Evolutionary conservation across 2,888 invertebrate species (phyloP).

Genomic region (Oligia strigilis): DNA sequence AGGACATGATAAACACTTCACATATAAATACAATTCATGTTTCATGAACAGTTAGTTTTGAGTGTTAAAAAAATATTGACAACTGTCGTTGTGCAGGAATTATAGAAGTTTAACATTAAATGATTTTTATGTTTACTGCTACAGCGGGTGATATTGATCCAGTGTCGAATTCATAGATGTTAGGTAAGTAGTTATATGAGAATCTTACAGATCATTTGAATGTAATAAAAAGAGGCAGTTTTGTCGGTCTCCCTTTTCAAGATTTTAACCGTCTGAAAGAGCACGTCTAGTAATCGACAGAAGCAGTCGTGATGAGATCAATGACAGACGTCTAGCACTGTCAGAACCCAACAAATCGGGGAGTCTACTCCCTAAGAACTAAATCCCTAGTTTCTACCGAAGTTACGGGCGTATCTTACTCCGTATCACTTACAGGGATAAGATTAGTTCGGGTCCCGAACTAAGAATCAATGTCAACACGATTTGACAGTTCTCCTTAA

Average conservation of each 20-base stretch:
- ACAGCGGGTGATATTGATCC: not conserved
- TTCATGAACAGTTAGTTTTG: constrained; percentile 81
- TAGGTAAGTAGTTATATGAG: not conserved
- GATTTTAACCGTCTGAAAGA: not conserved
- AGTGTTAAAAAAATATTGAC: constrained; percentile 78
- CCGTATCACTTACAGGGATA: too few relatives aligned
- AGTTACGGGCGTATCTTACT: too few relatives aligned
- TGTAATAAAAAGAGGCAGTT: not conserved
- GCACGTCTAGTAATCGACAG: not conserved
- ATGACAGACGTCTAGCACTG: not conserved
- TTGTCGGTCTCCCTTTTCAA: not conserved
- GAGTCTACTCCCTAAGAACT: too few relatives aligned
- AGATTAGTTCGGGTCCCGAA: too few relatives aligned
- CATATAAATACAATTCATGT: constrained; percentile 80
- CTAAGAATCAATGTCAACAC: too few relatives aligned
- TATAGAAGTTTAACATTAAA: constrained; percentile 43
- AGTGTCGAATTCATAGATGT: not conserved
- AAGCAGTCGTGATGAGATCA: not conserved
- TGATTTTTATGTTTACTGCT: too few relatives aligned
- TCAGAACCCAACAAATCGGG: not conserved
- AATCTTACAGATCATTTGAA: not conserved
- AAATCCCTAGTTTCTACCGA: too few relatives aligned
- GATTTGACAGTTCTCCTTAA: too few relatives aligned
- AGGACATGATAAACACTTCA: constrained; percentile 86
- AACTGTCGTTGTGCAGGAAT: constrained; percentile 63